Evolutionary conservation across 2,797 vertebrate species (phyloP).

Genomic region (Serranus cabrilla): DNA sequence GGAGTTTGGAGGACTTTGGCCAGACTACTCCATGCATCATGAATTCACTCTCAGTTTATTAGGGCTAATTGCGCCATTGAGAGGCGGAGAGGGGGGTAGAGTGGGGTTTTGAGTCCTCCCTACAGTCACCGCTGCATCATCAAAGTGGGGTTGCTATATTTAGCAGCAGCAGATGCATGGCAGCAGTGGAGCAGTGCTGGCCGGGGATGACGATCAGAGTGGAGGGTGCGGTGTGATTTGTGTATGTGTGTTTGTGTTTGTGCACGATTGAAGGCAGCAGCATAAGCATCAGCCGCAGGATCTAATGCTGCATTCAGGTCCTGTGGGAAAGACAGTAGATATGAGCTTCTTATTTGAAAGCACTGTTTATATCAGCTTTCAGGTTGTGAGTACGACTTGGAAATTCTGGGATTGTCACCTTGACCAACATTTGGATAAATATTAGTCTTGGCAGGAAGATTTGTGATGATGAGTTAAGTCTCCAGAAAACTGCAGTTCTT

Average conservation of each 20-base stretch:
- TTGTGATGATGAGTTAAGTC: background rate
- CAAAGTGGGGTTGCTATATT: slow-evolving; percentile 81
- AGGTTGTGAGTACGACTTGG: slow-evolving; percentile 2
- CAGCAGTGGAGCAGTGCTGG: slow-evolving; percentile 49
- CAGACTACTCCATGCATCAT: slow-evolving; percentile 60
- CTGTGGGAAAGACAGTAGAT: slow-evolving; percentile 41
- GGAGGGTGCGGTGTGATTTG: slow-evolving; percentile 36
- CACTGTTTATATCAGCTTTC: slow-evolving; percentile 13
- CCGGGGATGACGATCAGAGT: slow-evolving; percentile 63
- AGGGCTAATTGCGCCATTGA: slow-evolving; percentile 77
- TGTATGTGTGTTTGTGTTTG: slow-evolving; percentile 33
- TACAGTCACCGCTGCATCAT: slow-evolving; percentile 81
- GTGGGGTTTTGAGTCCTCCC: slow-evolving; percentile 63
- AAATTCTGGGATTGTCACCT: background rate
- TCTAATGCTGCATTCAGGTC: slow-evolving; percentile 55
- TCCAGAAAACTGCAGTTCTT: background rate
- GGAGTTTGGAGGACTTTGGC: slow-evolving; percentile 39
- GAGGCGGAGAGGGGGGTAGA: slow-evolving; percentile 33
- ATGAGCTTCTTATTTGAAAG: slow-evolving; percentile 38
- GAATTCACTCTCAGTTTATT: slow-evolving; percentile 76
- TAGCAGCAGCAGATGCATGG: slow-evolving; percentile 78
- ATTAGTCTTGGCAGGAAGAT: background rate
- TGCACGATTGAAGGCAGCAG: slow-evolving; percentile 35
- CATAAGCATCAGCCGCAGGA: slow-evolving; percentile 45
- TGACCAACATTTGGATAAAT: background rate